Conservation (phyloP, 2,888 invertebrate genomes). For the Pedicia rivosa region DNA sequence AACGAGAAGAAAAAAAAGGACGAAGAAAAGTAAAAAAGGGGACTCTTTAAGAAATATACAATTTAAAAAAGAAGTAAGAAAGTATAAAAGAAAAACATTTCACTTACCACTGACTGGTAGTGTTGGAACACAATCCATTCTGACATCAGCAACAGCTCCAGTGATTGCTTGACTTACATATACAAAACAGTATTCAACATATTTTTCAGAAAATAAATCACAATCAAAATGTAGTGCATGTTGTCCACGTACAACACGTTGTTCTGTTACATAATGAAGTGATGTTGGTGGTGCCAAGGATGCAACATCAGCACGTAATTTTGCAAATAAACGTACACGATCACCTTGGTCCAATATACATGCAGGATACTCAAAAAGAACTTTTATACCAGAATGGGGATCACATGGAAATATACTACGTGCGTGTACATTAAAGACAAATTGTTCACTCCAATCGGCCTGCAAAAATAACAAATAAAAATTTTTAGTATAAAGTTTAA, state of each 20-base stretch:
- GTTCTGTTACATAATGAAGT: constrained; percentile 45
- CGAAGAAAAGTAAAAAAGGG: no score
- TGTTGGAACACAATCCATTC: constrained; percentile 73
- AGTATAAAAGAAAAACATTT: constrained; percentile 2
- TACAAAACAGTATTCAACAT: constrained; percentile 75
- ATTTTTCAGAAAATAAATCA: constrained; percentile 65
- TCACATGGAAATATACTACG: constrained; percentile 73
- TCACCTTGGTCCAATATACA: constrained; percentile 64
- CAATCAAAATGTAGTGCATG: constrained; percentile 66
- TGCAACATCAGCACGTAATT: constrained; percentile 50
- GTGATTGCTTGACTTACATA: constrained; percentile 75
- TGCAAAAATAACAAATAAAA: constrained; percentile 20
- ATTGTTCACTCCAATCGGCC: constrained; percentile 75
- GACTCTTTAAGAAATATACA: no score
- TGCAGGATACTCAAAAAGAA: constrained; percentile 69
- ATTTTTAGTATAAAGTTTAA: neutral
- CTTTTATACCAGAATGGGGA: constrained; percentile 52
- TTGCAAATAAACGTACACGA: constrained; percentile 63
- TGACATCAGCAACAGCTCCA: constrained; percentile 69
- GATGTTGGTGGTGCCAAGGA: constrained; percentile 48
- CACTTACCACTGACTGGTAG: constrained; percentile 57
- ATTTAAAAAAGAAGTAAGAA: constrained; percentile 1
- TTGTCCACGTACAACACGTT: constrained; percentile 48
- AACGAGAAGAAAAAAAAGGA: no score
- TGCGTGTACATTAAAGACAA: constrained; percentile 70